Evolutionary conservation across 2,113 vertebrate genomes (phyloP).

Genomic region (Dasyornis broadbenti): DNA sequence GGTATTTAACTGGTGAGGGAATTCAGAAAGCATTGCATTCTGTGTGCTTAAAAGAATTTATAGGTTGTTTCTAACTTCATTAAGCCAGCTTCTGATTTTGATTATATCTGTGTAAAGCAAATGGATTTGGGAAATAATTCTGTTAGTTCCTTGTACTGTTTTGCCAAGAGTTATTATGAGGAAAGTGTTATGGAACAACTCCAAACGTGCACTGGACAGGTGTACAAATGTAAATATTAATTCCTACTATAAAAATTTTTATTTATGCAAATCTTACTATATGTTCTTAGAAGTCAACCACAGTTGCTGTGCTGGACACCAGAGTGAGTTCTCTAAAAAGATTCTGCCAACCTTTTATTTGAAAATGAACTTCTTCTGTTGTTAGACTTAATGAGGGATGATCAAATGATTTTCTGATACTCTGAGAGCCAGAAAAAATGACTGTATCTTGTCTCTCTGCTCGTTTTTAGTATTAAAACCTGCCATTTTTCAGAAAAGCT

Average conservation of each 20-base stretch:
- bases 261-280: too few species aligned
- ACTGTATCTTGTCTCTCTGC: neutral
- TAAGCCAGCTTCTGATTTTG: neutral
- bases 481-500: neutral
- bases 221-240: neutral
- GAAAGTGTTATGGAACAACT: neutral
- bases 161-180: neutral
- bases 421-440: neutral
- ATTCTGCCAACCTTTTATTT: neutral
- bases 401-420: neutral
- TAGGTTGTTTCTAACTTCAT: neutral
- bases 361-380: neutral
- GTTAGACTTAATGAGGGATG: neutral
- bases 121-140: neutral
- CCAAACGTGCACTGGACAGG: neutral
- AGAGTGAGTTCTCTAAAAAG: neutral
- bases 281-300: neutral
- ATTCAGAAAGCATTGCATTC: neutral
- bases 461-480: neutral
- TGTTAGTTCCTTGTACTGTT: neutral
- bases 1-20: neutral
- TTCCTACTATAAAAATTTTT: neutral
- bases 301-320: neutral
- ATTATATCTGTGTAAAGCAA: neutral
- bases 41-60: neutral